phyloP scores from a whole-genome alignment of 2,113 vertebrate species.

The Verasper variegatus region DNA sequence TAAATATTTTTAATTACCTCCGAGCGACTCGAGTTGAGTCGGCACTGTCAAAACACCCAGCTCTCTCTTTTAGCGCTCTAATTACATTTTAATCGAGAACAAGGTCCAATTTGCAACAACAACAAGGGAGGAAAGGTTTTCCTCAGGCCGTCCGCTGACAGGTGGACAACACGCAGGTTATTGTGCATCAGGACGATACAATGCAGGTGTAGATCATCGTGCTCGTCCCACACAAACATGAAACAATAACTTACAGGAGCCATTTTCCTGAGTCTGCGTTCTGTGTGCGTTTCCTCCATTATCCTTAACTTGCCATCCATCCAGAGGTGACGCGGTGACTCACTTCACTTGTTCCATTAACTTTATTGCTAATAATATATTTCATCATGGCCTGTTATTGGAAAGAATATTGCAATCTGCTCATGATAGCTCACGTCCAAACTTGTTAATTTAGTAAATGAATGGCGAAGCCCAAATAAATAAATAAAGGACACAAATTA shows the following conservation, averaged over 20 bases:
- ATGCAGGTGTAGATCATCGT: background rate
- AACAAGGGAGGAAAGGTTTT: conserved; percentile 41
- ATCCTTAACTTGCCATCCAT: conserved; percentile 69
- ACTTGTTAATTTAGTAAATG: conserved; percentile 81
- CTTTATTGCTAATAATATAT: conserved; percentile 78
- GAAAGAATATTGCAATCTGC: conserved; percentile 73
- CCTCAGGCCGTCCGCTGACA: conserved; percentile 35
- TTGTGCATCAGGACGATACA: conserved; percentile 17
- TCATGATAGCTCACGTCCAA: conserved; percentile 73
- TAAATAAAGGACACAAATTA: conserved; percentile 72
- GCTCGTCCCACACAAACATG: conserved; percentile 1
- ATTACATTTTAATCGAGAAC: conserved; percentile 68
- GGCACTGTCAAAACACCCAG: conserved; percentile 39
- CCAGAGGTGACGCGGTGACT: conserved; percentile 64
- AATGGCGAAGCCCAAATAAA: conserved; percentile 70
- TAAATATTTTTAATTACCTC: conserved; percentile 54
- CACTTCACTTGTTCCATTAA: conserved; percentile 77
- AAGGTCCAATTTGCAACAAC: conserved; percentile 59
- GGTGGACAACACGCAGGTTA: conserved; percentile 28
- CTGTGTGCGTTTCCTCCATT: conserved; percentile 52
- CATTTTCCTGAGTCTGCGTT: conserved; percentile 28
- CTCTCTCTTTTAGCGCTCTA: conserved; percentile 44
- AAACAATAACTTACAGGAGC: conserved; percentile 20
- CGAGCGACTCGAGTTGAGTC: conserved; percentile 19
- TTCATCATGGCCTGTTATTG: conserved; percentile 75